Conservation (phyloP, 2,113 vertebrate species). For the Colinus virginianus region DNA sequence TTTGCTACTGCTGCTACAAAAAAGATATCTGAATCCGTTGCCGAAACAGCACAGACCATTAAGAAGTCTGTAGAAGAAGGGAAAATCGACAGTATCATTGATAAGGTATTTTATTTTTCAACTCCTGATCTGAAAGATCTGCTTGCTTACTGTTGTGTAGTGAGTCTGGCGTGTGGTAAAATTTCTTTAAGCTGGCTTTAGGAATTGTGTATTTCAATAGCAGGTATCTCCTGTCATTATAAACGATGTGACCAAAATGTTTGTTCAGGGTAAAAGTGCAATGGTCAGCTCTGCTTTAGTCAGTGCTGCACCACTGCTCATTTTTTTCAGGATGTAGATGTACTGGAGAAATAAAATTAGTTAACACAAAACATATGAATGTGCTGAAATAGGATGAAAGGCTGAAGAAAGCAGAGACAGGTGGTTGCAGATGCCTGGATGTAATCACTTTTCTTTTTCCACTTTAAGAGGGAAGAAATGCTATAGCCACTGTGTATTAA, state of each 20-base stretch:
- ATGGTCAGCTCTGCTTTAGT: background rate
- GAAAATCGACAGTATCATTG: slow-evolving; percentile 94
- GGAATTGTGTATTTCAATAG: background rate
- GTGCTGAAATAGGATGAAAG: background rate
- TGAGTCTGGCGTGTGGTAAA: background rate
- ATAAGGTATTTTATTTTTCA: slow-evolving; percentile 85
- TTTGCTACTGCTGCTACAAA: slow-evolving; percentile 93
- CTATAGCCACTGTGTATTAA: background rate
- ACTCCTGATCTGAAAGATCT: background rate
- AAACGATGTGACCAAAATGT: background rate
- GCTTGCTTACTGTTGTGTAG: background rate
- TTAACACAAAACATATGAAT: too few species aligned
- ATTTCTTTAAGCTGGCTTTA: background rate
- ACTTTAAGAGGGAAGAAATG: background rate
- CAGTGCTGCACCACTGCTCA: background rate
- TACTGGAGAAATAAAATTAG: background rate
- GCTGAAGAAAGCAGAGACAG: background rate
- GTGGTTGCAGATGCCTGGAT: background rate
- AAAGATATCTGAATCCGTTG: slow-evolving; percentile 93
- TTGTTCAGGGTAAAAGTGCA: background rate
- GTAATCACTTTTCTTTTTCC: background rate
- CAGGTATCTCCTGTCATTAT: rapidly evolving
- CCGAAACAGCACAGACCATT: slow-evolving; percentile 92
- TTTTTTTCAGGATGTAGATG: background rate
- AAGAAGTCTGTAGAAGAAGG: slow-evolving; percentile 97